Evolutionary conservation across 2,888 invertebrate genomes (phyloP).

Genomic region (Phengaris alcon): DNA sequence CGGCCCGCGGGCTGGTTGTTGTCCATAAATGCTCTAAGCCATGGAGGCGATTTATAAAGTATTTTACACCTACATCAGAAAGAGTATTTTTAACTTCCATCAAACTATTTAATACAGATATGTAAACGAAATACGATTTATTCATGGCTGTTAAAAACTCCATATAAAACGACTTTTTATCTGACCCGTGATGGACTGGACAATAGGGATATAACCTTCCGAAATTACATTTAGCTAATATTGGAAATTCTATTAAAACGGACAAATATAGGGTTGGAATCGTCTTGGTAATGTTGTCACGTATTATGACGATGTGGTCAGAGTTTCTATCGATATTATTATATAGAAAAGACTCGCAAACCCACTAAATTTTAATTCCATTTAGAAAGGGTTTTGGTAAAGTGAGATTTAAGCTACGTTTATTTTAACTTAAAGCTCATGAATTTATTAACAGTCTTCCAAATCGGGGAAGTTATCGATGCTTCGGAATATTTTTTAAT

Average conservation of each 20-base stretch:
- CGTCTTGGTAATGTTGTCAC: conserved; percentile 5
- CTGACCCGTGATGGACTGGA: not conserved
- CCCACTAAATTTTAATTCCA: conserved; percentile 1
- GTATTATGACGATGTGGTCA: conserved; percentile 13
- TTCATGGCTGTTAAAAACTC: conserved; percentile 1
- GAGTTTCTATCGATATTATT: conserved; percentile 6
- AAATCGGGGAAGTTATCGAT: no score
- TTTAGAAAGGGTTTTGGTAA: not conserved
- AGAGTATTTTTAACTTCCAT: conserved; percentile 5
- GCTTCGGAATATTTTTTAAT: no score
- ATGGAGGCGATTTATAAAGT: no score
- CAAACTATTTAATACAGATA: not conserved
- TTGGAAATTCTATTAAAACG: conserved; percentile 9
- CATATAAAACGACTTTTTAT: not conserved
- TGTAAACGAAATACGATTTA: conserved; percentile 11
- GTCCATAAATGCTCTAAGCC: no score
- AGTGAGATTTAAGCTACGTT: not conserved
- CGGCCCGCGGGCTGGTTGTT: no score
- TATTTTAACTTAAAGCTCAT: not conserved
- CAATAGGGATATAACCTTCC: not conserved
- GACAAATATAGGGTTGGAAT: not conserved
- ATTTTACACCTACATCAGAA: not conserved
- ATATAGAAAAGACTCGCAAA: conserved; percentile 14
- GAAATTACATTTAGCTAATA: not conserved
- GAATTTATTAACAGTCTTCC: no score